phyloP scores from a whole-genome alignment of 2,888 invertebrate species.

The Drosophila basisetae region DNA sequence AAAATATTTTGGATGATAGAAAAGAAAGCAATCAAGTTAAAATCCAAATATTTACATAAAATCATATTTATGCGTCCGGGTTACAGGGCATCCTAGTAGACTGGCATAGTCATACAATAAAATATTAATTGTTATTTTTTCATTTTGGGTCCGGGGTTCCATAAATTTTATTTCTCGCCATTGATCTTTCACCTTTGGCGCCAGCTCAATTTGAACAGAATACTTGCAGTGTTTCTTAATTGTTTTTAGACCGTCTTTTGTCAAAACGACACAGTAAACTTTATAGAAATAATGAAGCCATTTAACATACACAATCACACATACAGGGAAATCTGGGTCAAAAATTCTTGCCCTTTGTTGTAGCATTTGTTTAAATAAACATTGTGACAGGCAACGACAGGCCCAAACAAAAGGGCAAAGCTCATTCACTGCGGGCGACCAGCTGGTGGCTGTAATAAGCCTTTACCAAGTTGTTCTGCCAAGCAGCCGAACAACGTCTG shows the following conservation, averaged over 20 bases:
- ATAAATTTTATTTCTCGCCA: slow-evolving; percentile 49
- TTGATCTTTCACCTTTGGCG: slow-evolving; percentile 66
- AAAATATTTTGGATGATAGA: background rate
- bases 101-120: too few relatives aligned
- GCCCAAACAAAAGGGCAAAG: slow-evolving; percentile 42
- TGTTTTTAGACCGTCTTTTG: slow-evolving; percentile 59
- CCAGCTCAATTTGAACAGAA: slow-evolving; percentile 9
- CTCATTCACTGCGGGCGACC: slow-evolving; percentile 41
- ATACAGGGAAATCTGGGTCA: slow-evolving; percentile 69
- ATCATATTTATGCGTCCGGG: background rate
- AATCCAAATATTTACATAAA: background rate
- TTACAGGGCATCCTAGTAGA: background rate
- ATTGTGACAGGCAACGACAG: slow-evolving; percentile 76
- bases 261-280: slow-evolving; percentile 59
- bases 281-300: slow-evolving; percentile 74
- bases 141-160: background rate
- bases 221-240: slow-evolving; percentile 55
- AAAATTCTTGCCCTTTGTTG: slow-evolving; percentile 70
- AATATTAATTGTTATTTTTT: background rate
- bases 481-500: slow-evolving; percentile 20
- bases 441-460: slow-evolving; percentile 35
- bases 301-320: slow-evolving; percentile 50
- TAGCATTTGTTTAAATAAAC: slow-evolving; percentile 79
- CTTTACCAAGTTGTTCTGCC: slow-evolving; percentile 73
- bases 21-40: background rate